Percentiles rank a stretch among this genome's conserved stretches.
Conservation (phyloP, 1,140 invertebrate species). For the Arctopsyche grandis region DNA sequence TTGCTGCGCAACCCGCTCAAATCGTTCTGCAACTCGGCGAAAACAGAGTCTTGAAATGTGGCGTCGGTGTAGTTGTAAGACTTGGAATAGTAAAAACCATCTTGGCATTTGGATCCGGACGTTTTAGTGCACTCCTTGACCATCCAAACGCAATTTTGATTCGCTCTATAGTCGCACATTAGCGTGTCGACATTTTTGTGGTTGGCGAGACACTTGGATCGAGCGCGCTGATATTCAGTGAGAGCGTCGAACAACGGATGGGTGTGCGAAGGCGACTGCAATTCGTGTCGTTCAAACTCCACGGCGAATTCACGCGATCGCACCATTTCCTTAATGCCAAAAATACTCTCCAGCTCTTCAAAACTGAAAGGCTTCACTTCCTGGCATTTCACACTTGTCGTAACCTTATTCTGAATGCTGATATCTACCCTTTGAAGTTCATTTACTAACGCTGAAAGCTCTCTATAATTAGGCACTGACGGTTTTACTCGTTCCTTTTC, state of each 20-base stretch:
- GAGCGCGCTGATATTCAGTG: constrained; percentile 47
- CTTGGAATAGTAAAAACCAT: constrained; percentile 32
- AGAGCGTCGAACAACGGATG: constrained; percentile 51
- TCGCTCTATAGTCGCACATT: constrained; percentile 27
- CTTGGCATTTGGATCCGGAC: constrained; percentile 31
- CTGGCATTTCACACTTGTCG: not conserved
- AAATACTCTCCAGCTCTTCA: constrained; percentile 47
- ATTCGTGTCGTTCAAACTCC: constrained; percentile 46
- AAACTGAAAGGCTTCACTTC: constrained; percentile 45
- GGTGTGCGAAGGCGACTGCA: constrained; percentile 36
- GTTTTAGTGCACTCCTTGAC: constrained; percentile 39
- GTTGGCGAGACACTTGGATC: constrained; percentile 44
- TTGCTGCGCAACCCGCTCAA: constrained; percentile 44
- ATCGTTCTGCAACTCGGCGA: constrained; percentile 44
- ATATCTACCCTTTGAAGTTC: constrained; percentile 32
- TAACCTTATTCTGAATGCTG: not conserved
- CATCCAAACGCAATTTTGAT: constrained; percentile 40
- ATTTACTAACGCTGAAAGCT: constrained; percentile 30
- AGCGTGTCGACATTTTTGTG: constrained; percentile 36
- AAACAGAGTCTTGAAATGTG: constrained; percentile 28
- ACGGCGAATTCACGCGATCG: constrained; percentile 28
- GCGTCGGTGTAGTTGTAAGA: constrained; percentile 43
- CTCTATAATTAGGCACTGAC: constrained; percentile 35
- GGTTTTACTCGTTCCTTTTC: constrained; percentile 15
- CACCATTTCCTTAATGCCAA: constrained; percentile 48